A percentile compares a stretch with the other conserved stretches of the same genome.
Evolutionary conservation across 2,113 vertebrate species (phyloP).

Genomic region (Silurus glanis): DNA sequence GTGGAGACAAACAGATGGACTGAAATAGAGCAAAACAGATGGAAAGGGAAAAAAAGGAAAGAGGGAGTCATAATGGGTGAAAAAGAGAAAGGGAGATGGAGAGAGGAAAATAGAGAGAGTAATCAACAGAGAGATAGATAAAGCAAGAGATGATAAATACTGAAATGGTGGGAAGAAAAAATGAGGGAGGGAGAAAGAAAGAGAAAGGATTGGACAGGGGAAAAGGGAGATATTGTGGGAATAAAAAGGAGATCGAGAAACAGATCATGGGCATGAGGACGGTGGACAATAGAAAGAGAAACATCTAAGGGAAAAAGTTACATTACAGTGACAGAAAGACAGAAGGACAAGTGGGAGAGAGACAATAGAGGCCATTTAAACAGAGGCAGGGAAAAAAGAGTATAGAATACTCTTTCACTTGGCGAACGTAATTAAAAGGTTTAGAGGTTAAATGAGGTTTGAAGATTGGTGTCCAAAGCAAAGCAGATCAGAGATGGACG

Average conservation of each 20-base stretch:
- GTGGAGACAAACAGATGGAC: neutral
- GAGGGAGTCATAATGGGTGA: neutral
- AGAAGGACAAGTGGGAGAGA: neutral
- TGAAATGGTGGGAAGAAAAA: neutral
- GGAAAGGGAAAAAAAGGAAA: neutral
- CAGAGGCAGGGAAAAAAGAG: neutral
- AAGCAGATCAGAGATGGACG: neutral
- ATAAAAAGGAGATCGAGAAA: neutral
- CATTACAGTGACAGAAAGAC: no score
- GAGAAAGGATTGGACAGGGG: neutral
- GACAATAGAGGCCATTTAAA: neutral
- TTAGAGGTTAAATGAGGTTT: neutral
- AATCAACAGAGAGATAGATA: neutral
- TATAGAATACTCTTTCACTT: neutral
- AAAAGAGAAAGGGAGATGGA: neutral
- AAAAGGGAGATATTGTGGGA: neutral
- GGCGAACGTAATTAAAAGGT: neutral
- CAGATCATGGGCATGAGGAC: neutral
- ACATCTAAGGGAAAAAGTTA: neutral
- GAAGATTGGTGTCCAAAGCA: neutral
- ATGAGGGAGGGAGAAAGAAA: neutral
- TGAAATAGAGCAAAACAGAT: neutral
- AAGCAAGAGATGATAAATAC: neutral
- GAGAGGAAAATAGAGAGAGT: neutral
- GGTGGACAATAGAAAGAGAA: neutral